phyloP scores from a whole-genome alignment of 2,888 invertebrate species.

The Tridacna crocea region DNA sequence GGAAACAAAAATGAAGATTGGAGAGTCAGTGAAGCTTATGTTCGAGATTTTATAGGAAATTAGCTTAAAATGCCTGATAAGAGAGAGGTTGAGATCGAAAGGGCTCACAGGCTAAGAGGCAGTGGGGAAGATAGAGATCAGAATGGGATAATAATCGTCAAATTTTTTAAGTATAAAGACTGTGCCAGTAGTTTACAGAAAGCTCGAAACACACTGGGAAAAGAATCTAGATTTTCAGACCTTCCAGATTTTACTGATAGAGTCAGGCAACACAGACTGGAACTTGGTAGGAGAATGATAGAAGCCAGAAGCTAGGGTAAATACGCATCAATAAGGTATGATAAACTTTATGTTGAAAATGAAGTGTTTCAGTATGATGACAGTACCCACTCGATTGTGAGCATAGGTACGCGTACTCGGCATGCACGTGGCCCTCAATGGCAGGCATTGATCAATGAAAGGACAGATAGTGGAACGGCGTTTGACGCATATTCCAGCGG shows the following conservation, averaged over 20 bases:
- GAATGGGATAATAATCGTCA: conserved; percentile 30
- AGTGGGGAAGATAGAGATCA: neutral
- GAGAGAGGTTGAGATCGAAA: conserved; percentile 29
- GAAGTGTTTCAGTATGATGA: neutral
- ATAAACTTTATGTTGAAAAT: neutral
- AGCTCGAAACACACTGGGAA: neutral
- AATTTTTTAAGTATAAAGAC: conserved; percentile 39
- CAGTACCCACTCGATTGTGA: neutral
- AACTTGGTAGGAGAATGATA: neutral
- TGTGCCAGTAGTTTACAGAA: conserved; percentile 12
- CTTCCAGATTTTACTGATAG: conserved; percentile 24
- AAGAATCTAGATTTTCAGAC: conserved; percentile 13
- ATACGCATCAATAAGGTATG: neutral
- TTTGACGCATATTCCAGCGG: neutral
- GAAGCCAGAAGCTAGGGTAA: neutral
- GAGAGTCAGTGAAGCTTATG: neutral
- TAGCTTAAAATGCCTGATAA: conserved; percentile 11
- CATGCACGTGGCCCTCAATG: neutral
- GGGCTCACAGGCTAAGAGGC: conserved; percentile 35
- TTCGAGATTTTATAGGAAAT: conserved; percentile 15
- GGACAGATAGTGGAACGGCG: neutral
- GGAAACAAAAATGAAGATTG: neutral
- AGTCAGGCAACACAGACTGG: neutral
- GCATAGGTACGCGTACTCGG: neutral
- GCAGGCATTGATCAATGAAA: neutral